Conservation (phyloP, 2,113 vertebrate genomes). For the Platycercus adscitus region DNA sequence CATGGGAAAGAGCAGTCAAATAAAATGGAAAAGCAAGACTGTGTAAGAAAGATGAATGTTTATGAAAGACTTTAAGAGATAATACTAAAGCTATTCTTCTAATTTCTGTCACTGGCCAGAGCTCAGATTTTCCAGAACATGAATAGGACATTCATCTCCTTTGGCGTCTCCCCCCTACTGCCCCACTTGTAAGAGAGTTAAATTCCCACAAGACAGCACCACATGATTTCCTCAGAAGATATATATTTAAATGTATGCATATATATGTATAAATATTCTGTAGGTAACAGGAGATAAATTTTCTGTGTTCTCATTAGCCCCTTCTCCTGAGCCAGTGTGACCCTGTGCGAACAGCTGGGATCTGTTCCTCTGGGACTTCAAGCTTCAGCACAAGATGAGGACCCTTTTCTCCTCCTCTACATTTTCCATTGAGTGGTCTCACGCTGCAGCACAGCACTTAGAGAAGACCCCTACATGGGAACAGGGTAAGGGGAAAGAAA, state of each 20-base stretch:
- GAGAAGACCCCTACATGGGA: background rate
- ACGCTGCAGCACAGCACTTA: background rate
- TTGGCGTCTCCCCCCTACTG: accelerated
- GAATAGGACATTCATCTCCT: background rate
- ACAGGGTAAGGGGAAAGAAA: background rate
- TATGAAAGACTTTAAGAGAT: background rate
- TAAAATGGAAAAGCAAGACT: background rate
- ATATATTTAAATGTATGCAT: constrained; percentile 25
- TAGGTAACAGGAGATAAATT: background rate
- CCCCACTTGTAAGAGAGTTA: background rate
- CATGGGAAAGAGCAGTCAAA: background rate
- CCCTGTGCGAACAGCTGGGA: background rate
- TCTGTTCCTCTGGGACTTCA: background rate
- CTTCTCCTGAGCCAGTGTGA: background rate
- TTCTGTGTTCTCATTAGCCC: background rate
- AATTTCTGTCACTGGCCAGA: background rate
- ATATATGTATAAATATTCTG: constrained; percentile 36
- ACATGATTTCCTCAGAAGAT: background rate
- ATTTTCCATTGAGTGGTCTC: background rate
- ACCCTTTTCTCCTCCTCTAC: background rate
- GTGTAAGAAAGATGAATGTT: background rate
- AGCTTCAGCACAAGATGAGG: background rate
- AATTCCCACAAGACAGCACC: background rate
- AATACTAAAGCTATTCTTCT: background rate
- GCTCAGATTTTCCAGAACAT: background rate